phyloP scores from a whole-genome alignment of 2,113 vertebrate species.

The Acanthisitta chloris region DNA sequence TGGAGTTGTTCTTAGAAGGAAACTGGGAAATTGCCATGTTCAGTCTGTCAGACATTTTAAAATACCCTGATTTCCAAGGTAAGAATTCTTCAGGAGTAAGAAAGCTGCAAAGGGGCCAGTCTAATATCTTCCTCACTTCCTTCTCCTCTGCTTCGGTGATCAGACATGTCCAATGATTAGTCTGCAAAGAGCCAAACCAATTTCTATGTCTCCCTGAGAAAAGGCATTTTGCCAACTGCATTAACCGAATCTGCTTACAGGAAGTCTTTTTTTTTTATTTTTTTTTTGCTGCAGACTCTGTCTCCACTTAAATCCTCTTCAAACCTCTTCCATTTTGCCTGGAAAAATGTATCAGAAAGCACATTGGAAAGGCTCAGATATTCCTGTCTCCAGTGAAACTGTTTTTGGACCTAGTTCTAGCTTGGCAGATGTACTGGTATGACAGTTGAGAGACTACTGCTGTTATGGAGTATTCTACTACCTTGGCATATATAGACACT shows the following conservation, averaged over 20 bases:
- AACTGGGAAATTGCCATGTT: not conserved
- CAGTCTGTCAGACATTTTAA: not conserved
- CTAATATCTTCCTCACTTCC: slow-evolving; percentile 46
- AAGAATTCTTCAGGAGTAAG: not conserved
- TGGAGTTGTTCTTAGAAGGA: not conserved
- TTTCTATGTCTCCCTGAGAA: not conserved
- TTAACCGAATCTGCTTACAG: not conserved
- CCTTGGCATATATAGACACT: not conserved
- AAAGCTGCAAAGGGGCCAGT: not conserved
- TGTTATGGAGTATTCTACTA: not conserved
- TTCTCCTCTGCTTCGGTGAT: slow-evolving; percentile 42
- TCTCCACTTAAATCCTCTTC: not conserved
- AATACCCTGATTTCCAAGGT: not conserved
- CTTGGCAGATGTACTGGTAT: not conserved
- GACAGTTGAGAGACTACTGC: not conserved
- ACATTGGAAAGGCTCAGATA: not conserved
- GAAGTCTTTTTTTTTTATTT: not conserved
- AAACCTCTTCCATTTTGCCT: slow-evolving; percentile 27
- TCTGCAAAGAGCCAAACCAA: not conserved
- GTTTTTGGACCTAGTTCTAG: not conserved
- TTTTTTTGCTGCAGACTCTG: not conserved
- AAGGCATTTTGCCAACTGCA: not conserved
- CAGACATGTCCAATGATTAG: not conserved
- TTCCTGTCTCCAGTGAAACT: not conserved
- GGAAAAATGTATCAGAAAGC: slow-evolving; percentile 17